These are phyloP conservation scores for Sturmia bella DNA, from an alignment of 2,888 invertebrate species.

Conservation along the genomic window DNA sequence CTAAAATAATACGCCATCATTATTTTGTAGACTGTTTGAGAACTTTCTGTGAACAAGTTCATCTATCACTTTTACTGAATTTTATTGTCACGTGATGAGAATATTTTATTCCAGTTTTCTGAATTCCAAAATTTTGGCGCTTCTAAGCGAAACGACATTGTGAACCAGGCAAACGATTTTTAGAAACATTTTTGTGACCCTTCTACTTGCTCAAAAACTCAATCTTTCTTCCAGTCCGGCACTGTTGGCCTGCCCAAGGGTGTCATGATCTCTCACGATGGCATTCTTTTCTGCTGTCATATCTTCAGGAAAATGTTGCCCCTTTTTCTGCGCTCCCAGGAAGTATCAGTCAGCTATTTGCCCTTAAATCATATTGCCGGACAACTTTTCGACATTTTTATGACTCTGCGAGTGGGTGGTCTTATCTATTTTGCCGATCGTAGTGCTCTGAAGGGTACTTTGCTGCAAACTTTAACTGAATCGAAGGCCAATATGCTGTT, in stretches of 20 bases:
- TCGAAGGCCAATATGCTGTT: slow-evolving; percentile 91
- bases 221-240: slow-evolving; percentile 86
- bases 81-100: too few species aligned
- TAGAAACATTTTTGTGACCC: too few species aligned
- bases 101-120: too few species aligned
- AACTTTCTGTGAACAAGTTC: too few species aligned
- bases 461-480: slow-evolving; percentile 87
- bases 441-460: slow-evolving; percentile 91
- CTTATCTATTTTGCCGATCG: slow-evolving; percentile 91
- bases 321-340: slow-evolving; percentile 83
- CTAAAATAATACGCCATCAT: too few species aligned
- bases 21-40: too few species aligned
- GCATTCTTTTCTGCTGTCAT: slow-evolving; percentile 86
- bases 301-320: slow-evolving; percentile 82
- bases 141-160: too few species aligned
- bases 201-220: too few species aligned
- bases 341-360: slow-evolving; percentile 88
- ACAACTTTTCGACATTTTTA: slow-evolving; percentile 88
- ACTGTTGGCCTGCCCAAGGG: slow-evolving; percentile 94
- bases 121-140: too few species aligned
- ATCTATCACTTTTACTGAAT: too few species aligned
- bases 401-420: slow-evolving; percentile 77
- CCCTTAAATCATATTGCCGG: slow-evolving; percentile 96
- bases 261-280: slow-evolving; percentile 96
- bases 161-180: too few species aligned